Conservation (phyloP, 2,113 vertebrate genomes). For the Barnardius zonarius region DNA sequence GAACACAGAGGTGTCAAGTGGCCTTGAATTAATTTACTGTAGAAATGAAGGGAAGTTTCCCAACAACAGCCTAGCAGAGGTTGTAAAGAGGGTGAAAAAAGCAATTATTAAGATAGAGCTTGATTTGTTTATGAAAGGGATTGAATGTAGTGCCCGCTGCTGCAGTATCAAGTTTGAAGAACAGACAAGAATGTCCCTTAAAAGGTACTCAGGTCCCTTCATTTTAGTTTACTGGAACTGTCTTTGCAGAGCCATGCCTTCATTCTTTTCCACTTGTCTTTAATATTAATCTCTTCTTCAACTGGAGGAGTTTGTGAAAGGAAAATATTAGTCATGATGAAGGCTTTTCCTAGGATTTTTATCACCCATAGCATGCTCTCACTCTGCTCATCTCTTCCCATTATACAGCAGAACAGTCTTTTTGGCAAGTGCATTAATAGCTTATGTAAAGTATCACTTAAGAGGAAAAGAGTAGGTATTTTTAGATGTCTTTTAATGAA, state of each 20-base stretch:
- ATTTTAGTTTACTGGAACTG: not conserved
- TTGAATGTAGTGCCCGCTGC: not conserved
- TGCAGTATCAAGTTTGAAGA: not conserved
- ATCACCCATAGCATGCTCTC: not conserved
- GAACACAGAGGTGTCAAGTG: slow-evolving; percentile 9
- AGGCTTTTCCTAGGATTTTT: not conserved
- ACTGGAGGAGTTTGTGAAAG: not conserved
- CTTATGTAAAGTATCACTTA: not conserved
- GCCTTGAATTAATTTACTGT: slow-evolving; percentile 29
- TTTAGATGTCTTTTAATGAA: not conserved
- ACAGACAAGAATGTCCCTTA: not conserved
- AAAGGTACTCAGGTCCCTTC: not conserved
- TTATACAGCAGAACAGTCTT: not conserved
- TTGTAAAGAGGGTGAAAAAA: not conserved
- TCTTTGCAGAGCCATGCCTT: not conserved
- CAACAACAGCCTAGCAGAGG: not conserved
- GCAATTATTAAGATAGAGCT: not conserved
- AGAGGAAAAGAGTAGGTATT: not conserved
- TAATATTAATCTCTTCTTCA: not conserved
- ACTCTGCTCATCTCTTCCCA: not conserved
- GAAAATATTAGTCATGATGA: not conserved
- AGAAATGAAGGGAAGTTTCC: not conserved
- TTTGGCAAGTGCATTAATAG: not conserved
- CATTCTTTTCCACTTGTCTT: not conserved
- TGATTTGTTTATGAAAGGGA: not conserved